phyloP scores from a whole-genome alignment of 1,140 invertebrate genomes.

The Sinonovacula constricta region DNA sequence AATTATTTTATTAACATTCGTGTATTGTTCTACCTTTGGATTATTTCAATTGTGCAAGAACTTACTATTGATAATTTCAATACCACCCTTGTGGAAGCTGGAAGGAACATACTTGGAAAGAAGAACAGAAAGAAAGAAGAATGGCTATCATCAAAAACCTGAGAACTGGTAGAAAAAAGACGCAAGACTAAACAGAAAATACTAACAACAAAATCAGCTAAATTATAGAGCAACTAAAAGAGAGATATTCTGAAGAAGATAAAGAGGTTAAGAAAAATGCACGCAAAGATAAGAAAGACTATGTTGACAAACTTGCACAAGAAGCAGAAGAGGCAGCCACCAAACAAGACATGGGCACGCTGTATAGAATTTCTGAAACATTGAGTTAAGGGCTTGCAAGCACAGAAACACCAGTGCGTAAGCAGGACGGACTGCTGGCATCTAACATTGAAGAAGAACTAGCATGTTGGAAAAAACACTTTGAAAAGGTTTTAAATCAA shows the following conservation, averaged over 20 bases:
- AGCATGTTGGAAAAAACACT: not conserved
- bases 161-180: slow-evolving; percentile 16
- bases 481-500: slow-evolving; percentile 5
- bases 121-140: not conserved
- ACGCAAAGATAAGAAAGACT: slow-evolving; percentile 24
- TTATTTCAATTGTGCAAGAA: no score
- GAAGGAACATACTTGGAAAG: not conserved
- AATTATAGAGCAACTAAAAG: no score
- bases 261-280: slow-evolving; percentile 29
- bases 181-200: slow-evolving; percentile 6
- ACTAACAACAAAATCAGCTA: no score
- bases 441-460: not conserved
- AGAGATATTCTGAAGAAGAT: not conserved
- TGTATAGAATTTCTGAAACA: slow-evolving; percentile 18
- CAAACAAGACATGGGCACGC: slow-evolving; percentile 17
- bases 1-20: no score
- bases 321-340: slow-evolving; percentile 29
- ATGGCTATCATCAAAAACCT: not conserved
- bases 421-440: not conserved
- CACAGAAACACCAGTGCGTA: slow-evolving; percentile 1
- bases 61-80: no score
- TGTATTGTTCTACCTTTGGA: no score
- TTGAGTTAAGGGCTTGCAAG: not conserved
- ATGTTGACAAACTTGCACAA: slow-evolving; percentile 18
- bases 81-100: no score